Base-by-base conservation (phyloP, 2,797 vertebrate genomes). In the Rhinophrynus dorsalis region DNA sequence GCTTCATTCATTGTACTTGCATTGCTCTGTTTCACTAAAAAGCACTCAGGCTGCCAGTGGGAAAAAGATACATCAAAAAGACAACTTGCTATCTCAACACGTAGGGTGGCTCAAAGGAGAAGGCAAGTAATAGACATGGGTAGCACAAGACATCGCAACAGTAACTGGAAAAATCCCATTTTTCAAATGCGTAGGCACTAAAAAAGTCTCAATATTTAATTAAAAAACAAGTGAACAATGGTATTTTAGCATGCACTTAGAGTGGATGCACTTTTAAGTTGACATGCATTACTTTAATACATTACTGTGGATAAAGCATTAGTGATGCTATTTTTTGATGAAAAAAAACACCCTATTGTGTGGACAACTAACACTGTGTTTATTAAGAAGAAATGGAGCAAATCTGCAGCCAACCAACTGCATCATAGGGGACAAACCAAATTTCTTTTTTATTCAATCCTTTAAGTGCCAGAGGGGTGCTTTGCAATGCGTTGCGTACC, bases 181-280 rank as follows among this genome's bases (percentile, higher is more conserved):
- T n/a, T 27, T 24, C 12, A 17, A n/a, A n/a, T n/a, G n/a, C n/a
- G n/a, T n/a, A n/a, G n/a, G n/a, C n/a, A n/a, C n/a, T n/a, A 8
- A 10, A 6, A 26, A 24, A 33, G 15, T 6, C 12, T 52, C 15
- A n/a, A 21, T 6, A 20, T 32, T 7, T 18, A 29, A 11, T 29
- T 55, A 10, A 12, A 33, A 32, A 9, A 5, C 29, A 20, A 6
- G 44, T 47, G 7, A 11, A 23, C 44, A 47, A 13, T 10, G 30
- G 45, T 15, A 33, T 58, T 52, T 61, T 27, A 57, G 17, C 29
- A 57, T 66, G 26, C 27, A 26, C 32, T 8, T 66, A 40, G 44
- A 73, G 69, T 52, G 61, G 58, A 58, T 72, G 69, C 69, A 66
- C 61, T 73, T 59, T 59, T 66, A 65, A 37, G 48, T 51, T 58